These are phyloP conservation scores for Channa argus DNA, from an alignment of 2,113 vertebrate species.

Conservation along the genomic window DNA sequence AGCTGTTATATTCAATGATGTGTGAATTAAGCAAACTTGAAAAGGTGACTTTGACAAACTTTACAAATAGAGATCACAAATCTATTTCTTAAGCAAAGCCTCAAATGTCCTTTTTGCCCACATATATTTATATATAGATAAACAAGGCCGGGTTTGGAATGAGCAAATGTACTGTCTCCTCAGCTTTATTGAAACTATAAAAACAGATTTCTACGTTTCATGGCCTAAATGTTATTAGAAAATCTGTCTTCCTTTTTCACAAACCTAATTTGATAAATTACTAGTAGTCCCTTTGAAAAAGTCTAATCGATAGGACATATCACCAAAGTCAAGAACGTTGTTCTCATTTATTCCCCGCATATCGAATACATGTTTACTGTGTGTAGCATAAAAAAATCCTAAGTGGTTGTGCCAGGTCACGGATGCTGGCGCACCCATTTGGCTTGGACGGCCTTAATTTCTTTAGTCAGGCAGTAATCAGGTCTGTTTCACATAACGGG, in stretches of 20 bases:
- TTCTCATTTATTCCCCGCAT: not conserved
- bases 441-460: constrained; percentile 84
- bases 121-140: not conserved
- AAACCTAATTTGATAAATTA: constrained; percentile 43
- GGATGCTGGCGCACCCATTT: constrained; percentile 61
- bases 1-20: not conserved
- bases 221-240: constrained; percentile 22
- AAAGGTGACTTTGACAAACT: constrained; percentile 5
- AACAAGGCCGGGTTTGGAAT: constrained; percentile 1
- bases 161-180: not conserved
- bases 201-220: constrained; percentile 10
- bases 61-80: not conserved
- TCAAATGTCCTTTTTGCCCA: constrained; percentile 5
- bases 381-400: constrained; percentile 51
- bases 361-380: constrained; percentile 61
- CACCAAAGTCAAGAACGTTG: constrained; percentile 23
- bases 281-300: constrained; percentile 6
- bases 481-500: constrained; percentile 94
- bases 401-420: constrained; percentile 64
- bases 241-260: constrained; percentile 4
- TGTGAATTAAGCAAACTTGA: not conserved
- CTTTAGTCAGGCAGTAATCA: constrained; percentile 92
- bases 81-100: not conserved
- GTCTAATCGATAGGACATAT: constrained; percentile 53
- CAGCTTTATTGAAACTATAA: constrained; percentile 8